Evolutionary conservation across 2,888 invertebrate genomes (phyloP).

Genomic region (Theristus sp.): DNA sequence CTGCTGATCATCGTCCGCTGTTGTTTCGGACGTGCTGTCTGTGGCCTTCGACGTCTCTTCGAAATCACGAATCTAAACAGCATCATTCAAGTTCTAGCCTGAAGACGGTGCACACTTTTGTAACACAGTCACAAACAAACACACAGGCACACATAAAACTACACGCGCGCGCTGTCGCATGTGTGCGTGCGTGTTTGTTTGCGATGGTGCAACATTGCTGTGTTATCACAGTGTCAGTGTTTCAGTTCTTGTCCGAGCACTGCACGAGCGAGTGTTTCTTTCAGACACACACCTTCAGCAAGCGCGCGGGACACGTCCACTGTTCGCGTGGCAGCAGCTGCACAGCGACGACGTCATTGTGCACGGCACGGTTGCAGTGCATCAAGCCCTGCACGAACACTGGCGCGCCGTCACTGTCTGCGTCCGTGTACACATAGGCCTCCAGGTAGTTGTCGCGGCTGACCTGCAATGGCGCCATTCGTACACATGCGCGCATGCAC

Average conservation of each 20-base stretch:
- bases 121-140: too few species aligned
- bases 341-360: conserved; percentile 80
- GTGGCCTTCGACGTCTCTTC: conserved; percentile 9
- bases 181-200: too few species aligned
- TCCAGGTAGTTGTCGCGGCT: conserved; percentile 85
- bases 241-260: too few species aligned
- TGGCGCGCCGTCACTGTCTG: conserved; percentile 44
- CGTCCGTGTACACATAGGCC: conserved; percentile 60
- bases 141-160: too few species aligned
- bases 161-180: too few species aligned
- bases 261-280: too few species aligned
- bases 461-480: conserved; percentile 37
- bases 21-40: not conserved
- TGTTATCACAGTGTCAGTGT: too few species aligned
- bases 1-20: too few species aligned
- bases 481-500: not conserved
- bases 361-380: conserved; percentile 74
- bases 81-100: too few species aligned
- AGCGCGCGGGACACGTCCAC: conserved; percentile 70
- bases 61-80: conserved; percentile 14
- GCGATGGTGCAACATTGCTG: too few species aligned
- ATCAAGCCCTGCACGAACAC: conserved; percentile 39
- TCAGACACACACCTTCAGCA: conserved; percentile 31
- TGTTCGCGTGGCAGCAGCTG: conserved; percentile 65
- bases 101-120: too few species aligned